Percentiles rank a stretch among this genome's conserved stretches.
Evolutionary conservation across 2,888 invertebrate species (phyloP).

Genomic region (Gasteruption jaculator): DNA sequence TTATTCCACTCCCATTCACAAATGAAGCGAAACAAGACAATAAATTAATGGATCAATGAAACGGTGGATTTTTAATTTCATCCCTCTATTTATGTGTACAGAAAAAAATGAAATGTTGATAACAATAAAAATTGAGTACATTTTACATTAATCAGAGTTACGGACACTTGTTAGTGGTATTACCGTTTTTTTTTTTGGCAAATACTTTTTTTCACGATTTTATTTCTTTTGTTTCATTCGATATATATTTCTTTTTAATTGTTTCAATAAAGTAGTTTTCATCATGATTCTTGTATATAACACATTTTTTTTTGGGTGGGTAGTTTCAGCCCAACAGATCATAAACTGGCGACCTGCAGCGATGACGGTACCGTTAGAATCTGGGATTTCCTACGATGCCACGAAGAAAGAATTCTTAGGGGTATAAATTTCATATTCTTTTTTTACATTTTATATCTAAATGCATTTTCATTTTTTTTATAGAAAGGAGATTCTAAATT

Average conservation of each 20-base stretch:
- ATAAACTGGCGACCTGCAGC: conserved; percentile 98
- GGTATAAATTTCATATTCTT: conserved; percentile 52
- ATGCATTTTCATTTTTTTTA: conserved; percentile 3
- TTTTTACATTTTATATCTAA: neutral
- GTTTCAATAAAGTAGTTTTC: conserved; percentile 30
- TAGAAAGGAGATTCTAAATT: too few species aligned
- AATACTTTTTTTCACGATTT: neutral
- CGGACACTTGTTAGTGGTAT: conserved; percentile 22
- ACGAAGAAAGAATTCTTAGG: conserved; percentile 90
- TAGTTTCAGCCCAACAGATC: conserved; percentile 99
- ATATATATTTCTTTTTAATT: conserved; percentile 44
- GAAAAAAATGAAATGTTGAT: conserved; percentile 12
- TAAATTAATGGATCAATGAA: too few species aligned
- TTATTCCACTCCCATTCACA: neutral
- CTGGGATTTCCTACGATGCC: conserved; percentile 97
- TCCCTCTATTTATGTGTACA: conserved; percentile 7
- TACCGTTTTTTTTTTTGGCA: conserved; percentile 8
- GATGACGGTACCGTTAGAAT: conserved; percentile 98
- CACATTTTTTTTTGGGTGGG: conserved; percentile 41
- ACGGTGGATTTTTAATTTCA: too few species aligned
- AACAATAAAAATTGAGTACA: conserved; percentile 2
- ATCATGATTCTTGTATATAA: conserved; percentile 37
- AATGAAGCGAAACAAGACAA: too few species aligned
- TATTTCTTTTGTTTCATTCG: conserved; percentile 32
- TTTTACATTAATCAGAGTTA: conserved; percentile 26